phyloP scores from a whole-genome alignment of 1,140 invertebrate genomes.

The Panagrolaimus sp. region DNA sequence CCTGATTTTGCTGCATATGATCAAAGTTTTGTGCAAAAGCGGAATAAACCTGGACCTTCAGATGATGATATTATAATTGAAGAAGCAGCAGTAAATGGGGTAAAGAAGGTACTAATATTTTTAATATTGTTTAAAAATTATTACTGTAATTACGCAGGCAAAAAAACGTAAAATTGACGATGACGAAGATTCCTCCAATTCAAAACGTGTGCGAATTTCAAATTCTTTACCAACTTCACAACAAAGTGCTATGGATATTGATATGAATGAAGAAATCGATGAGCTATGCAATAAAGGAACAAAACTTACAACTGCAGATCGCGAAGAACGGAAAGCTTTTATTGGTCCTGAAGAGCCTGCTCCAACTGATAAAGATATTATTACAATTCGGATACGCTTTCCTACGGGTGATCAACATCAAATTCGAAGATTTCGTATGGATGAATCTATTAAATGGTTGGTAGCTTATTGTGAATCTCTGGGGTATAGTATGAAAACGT shows the following conservation, averaged over 20 bases:
- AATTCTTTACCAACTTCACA: neutral
- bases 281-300: neutral
- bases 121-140: too few species aligned
- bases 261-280: neutral
- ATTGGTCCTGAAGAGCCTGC: conserved; percentile 31
- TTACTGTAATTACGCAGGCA: neutral
- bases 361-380: neutral
- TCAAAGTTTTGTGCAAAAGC: neutral
- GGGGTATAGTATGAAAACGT: neutral
- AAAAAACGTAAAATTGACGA: neutral
- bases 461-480: neutral
- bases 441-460: conserved; percentile 29
- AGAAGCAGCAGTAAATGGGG: neutral
- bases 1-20: conserved; percentile 3
- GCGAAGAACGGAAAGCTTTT: neutral
- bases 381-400: conserved; percentile 38
- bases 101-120: neutral
- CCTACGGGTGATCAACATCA: conserved; percentile 34
- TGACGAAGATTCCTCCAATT: neutral
- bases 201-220: neutral
- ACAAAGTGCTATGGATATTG: neutral
- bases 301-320: neutral
- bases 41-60: neutral
- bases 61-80: neutral
- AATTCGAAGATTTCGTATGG: conserved; percentile 34